Base-by-base conservation (phyloP, 2,113 vertebrate species). In the Empidonax traillii region DNA sequence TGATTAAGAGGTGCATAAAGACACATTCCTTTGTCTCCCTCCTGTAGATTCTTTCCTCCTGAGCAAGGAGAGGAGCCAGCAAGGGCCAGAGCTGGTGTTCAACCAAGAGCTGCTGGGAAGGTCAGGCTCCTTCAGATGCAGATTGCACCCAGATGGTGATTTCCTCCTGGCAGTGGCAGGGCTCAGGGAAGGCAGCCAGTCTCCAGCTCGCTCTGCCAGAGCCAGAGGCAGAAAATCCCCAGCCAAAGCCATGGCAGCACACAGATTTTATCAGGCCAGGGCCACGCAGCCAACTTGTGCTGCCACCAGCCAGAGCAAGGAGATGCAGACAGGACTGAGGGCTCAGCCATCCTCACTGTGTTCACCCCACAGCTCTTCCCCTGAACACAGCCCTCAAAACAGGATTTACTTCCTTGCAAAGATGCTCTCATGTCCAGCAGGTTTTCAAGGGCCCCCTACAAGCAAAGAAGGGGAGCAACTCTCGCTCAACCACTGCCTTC, bases 81-180 rank as follows among this genome's bases (percentile, higher is more conserved):
- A 37, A 76, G 39, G 30, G 69, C 15, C 68, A 27, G 65, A 39
- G 59, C 76, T 86, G 80, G 84, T 76, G 77, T 18, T 80, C 44
- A 41, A 30, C 23, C 7, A 0, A 27, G 24, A 37, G 56, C 75
- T 90, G 69, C 89, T 61, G 67, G 82, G 58, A 88, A 76, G 89
- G 53, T 90, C 72, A 25, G 72, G 6, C 63, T 94, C 59, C 63
- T 66, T 31, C 3, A 58, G 73, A 61, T 47, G 67, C 89, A 92
- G 82, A 85, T 90, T 83, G 83, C 79, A 88, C 91, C 83, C 91
- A 96, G 94, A 88, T 92, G 75, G 88, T 71, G 88, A 72, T 94
- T 95, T 96, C 89, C 93, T 95, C 75, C 91, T 90, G 83, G 93
- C 85, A 20, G 30, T n/a, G 14, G 74, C 17, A 92, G 71, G 71